Percentiles rank a stretch among this genome's conserved stretches.
Evolutionary conservation across 2,888 invertebrate species (phyloP).

Genomic region (Agrotis exclamationis): DNA sequence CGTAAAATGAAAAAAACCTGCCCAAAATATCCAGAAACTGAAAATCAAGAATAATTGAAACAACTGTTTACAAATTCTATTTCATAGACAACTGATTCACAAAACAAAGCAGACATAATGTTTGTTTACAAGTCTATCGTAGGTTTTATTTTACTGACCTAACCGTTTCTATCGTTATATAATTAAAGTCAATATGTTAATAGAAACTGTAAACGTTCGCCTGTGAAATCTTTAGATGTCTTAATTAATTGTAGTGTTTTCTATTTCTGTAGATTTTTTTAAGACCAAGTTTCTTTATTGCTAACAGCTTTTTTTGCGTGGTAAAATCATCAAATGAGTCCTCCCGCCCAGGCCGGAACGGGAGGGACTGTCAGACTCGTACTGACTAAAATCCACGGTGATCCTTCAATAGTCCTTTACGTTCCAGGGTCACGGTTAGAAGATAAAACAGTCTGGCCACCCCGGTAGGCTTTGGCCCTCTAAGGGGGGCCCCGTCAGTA

Average conservation of each 20-base stretch:
- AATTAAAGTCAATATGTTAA: background rate
- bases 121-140: conserved; percentile 20
- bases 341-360: no score
- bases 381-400: no score
- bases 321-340: no score
- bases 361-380: no score
- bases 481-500: no score
- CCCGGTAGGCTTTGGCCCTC: no score
- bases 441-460: no score
- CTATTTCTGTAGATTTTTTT: background rate
- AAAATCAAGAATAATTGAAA: background rate
- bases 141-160: conserved; percentile 2
- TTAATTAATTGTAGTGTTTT: background rate
- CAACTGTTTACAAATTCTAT: conserved; percentile 7
- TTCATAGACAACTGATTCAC: conserved; percentile 6
- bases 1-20: background rate
- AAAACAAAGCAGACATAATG: background rate
- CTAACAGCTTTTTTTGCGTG: no score
- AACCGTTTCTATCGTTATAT: background rate
- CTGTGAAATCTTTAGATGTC: background rate
- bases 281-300: background rate
- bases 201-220: background rate
- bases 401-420: no score
- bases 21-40: background rate
- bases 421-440: no score